Evolutionary conservation across 2,797 vertebrate genomes (phyloP), one percentile per base, ranked within the genome.

Genomic region (Loriculus beryllinus): DNA sequence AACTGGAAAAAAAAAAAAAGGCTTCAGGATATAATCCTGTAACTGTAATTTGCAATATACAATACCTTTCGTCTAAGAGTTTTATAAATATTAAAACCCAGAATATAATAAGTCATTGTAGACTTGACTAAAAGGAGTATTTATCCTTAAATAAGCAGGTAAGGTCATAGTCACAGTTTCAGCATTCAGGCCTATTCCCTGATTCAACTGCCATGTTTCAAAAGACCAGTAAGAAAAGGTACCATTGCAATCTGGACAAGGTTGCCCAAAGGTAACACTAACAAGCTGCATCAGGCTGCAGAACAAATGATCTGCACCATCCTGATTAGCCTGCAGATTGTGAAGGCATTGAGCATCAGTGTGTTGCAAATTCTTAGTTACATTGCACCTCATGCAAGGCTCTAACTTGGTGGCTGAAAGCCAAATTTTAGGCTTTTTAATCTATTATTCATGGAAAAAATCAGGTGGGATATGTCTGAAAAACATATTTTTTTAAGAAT

Each of bases 81-180:
- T 81, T 91, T 84, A 92, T 71, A 86, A 95, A 91, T 86, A 79
- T 79, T 90, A 78, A 93, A 83, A 18, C 22, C 28, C 40, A 67
- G 35, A 78, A 57, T 78, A 28, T 42, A 88, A 37, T 52, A 89
- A 45, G 26, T 74, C 70, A 69, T 35, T 79, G 21, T 56, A 59
- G 71, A 52, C 62, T 52, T 57, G 49, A 54, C 48, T 85, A 57
- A 68, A 84, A 85, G 18, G 42, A 62, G 12, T 14, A 83, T 94
- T 78, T 88, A 71, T 12, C 57, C 47, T 93, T 59, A 69, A 76
- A 65, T 4, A 64, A 47, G 45, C 17, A 64, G 23, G 43, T 71
- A 77, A 83, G 65, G 54, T 40, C 17, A 16, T 40, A 91, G 63
- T 35, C 51, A 85, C 12, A n/a, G 23, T 87, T 91, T 87, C 68